Percentiles rank a stretch among this genome's conserved stretches.
These are phyloP conservation scores for Iguana delicatissima DNA, from an alignment of 2,797 vertebrate genomes.

Conservation along the genomic window DNA sequence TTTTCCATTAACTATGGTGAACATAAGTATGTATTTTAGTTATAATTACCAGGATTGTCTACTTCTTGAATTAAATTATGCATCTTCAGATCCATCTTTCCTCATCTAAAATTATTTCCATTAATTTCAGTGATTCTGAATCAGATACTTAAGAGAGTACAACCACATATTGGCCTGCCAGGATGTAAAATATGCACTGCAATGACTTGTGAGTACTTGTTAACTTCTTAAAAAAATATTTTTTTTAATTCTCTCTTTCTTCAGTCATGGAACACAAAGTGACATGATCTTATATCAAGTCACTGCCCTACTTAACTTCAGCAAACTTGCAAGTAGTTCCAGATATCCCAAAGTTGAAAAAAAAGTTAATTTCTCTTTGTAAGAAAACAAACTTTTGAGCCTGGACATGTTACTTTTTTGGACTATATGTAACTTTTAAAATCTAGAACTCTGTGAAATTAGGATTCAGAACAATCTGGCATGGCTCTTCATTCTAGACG, in stretches of 20 bases:
- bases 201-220: background rate
- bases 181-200: background rate
- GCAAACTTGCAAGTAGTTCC: no score
- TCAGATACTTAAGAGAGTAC: background rate
- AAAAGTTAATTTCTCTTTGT: no score
- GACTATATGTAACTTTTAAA: no score
- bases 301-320: no score
- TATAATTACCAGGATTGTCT: background rate
- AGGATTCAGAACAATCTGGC: no score
- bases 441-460: no score
- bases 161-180: background rate
- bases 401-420: no score
- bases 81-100: background rate
- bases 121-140: slow-evolving; percentile 28
- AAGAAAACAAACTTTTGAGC: no score
- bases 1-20: slow-evolving; percentile 52
- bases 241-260: background rate
- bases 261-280: background rate
- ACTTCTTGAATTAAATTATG: background rate
- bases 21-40: slow-evolving; percentile 19
- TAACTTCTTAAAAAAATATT: background rate
- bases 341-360: no score
- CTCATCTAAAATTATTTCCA: slow-evolving; percentile 4
- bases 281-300: background rate
- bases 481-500: no score